Conservation (phyloP, 1,140 invertebrate genomes). For the Rhagoletis zephyria region DNA sequence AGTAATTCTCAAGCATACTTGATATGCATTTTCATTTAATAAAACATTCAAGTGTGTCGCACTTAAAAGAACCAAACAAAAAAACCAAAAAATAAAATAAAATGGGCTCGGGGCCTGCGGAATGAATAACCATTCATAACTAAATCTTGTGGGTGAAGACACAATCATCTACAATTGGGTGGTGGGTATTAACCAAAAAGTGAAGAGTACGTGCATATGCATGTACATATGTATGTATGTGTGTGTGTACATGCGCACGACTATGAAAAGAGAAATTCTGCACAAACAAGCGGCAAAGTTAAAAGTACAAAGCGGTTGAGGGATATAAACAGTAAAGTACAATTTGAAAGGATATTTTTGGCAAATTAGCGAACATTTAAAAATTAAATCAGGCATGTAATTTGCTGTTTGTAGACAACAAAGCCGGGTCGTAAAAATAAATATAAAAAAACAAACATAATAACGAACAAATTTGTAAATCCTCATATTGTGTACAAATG, state of each 20-base stretch:
- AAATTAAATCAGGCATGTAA: constrained; percentile 56
- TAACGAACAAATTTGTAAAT: background rate
- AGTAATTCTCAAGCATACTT: constrained; percentile 43
- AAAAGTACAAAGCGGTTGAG: background rate
- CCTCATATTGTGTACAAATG: constrained; percentile 2
- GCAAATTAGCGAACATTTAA: constrained; percentile 56
- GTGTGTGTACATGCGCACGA: background rate
- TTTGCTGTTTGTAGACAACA: constrained; percentile 40
- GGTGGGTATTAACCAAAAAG: background rate
- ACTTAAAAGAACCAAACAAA: constrained; percentile 52
- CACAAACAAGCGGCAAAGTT: background rate
- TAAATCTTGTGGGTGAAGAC: background rate
- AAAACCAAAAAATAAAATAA: background rate
- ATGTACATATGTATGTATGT: background rate
- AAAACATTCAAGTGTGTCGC: constrained; percentile 56
- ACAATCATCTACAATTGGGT: background rate
- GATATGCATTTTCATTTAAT: constrained; percentile 43
- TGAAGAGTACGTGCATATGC: background rate
- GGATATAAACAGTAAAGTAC: constrained; percentile 14
- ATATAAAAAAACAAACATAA: constrained; percentile 34
- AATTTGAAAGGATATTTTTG: constrained; percentile 21
- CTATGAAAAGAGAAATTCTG: background rate
- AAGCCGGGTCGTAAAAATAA: background rate
- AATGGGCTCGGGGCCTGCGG: background rate
- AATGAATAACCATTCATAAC: background rate